Base-by-base conservation (phyloP, 2,113 vertebrate genomes). In the Alouatta palliata region DNA sequence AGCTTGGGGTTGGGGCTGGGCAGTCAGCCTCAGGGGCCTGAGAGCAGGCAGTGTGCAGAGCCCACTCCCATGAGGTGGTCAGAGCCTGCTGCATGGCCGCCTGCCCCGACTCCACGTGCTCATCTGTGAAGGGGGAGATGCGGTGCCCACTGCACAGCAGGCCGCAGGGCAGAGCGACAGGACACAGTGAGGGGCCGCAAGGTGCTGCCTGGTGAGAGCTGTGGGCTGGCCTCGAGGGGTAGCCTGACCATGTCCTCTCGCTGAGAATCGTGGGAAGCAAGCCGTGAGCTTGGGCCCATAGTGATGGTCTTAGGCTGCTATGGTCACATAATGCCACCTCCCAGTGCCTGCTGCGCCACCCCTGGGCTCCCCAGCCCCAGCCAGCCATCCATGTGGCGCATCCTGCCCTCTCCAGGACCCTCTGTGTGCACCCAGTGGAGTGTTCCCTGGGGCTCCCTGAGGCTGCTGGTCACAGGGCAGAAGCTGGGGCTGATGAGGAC, bases 151-250 rank as follows among this genome's bases (percentile, higher is more conserved):
- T 37, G 64, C 19, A 77, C 5, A 45, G 89, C 3, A 40, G 49
- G 32, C 87, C 6, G 1, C 0, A 30, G n/a, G 61, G 12, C 61
- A 40, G 20, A 61, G 25, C 4, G 12, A 27, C 5, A 4, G 1
- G 47, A 43, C 4, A 35, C 23, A 43, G 6, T 0, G 5, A 64
- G 40, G 43, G 45, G 68, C 30, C 2, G 0, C 3, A 19, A 45
- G 19, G 66, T 13, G 30, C 68, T 47, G 13, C 77, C 73, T 64
- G 6, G 9, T 12, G 20, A 27, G 3, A 30, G 37, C 16, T 5
- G 2, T 7, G 37, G 25, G 8, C 81, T 45, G 10, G 13, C 1
- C 5, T 40, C 6, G 1, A 43, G 8, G 43, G 54, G 58, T 27
- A 20, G 21, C 58, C 32, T 64, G 52, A 20, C 37, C 0, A 0